Evolutionary conservation across 2,888 invertebrate species (phyloP), one percentile per base, ranked within the genome.

Genomic region (Nebria brevicollis): DNA sequence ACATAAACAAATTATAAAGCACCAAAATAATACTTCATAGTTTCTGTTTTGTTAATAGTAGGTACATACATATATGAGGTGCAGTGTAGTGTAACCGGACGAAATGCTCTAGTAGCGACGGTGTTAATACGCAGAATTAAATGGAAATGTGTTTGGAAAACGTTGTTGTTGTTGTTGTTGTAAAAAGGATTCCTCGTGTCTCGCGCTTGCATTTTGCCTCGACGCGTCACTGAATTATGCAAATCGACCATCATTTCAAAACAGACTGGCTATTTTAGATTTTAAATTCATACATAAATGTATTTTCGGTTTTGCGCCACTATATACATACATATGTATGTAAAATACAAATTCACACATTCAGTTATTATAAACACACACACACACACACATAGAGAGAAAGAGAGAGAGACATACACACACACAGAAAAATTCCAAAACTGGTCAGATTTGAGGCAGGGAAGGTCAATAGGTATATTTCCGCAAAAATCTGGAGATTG

Each of bases 251-350:
- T 81, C 81, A 81, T 81, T 81, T 73, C 77, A 64, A 81, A 81
- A 76, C 81, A 81, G 81, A 81, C 81, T 66, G 81, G 7, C 81
- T 81, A 81, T 77, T 81, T 77, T 72, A 76, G 76, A 81, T 81
- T 81, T 81, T 76, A 81, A 72, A 81, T 81, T 81, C 81, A 81
- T 81, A 77, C 77, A 81, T 81, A 81, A 72, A 81, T 81, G 81
- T 81, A 81, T 77, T 77, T 43, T 73, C 66, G 75, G 75, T 70
- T 54, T 54, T 6, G 54, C 54, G 11, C 54, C 13, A 54, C 6
- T 54, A 13, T 54, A 54, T 13, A 43, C 43, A 26, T 5, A 68
- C 15, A 1, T 26, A 70, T 25, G 15, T 66, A 15, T 25, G 66
- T 66, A n/a, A 25, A 66, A 66, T 66, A 15, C 8, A 66, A 8